phyloP scores from a whole-genome alignment of 2,888 invertebrate species.

The Drosophila cognata region DNA sequence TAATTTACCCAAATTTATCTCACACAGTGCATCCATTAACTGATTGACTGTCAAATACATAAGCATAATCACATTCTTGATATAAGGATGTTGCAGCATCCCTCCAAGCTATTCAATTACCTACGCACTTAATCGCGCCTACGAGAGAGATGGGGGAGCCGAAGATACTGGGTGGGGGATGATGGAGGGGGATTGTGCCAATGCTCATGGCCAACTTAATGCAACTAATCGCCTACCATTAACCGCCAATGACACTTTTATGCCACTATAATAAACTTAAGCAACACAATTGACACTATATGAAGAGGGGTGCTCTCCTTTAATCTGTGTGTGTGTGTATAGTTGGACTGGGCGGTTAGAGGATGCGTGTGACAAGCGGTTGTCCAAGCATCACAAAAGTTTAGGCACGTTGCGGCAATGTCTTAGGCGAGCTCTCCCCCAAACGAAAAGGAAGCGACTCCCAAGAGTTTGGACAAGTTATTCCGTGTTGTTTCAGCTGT shows the following conservation, averaged over 20 bases:
- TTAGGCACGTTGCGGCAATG: slow-evolving; percentile 73
- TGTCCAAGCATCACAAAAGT: slow-evolving; percentile 62
- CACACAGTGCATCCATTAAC: slow-evolving; percentile 3
- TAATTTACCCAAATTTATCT: background rate
- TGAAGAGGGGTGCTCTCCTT: background rate
- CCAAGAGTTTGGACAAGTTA: slow-evolving; percentile 56
- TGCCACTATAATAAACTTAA: slow-evolving; percentile 81
- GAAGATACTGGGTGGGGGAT: background rate
- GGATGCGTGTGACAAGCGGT: slow-evolving; percentile 57
- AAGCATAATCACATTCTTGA: slow-evolving; percentile 13
- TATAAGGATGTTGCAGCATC: slow-evolving; percentile 12
- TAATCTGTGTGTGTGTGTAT: background rate
- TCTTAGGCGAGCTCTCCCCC: slow-evolving; percentile 40
- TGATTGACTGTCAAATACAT: slow-evolving; percentile 29
- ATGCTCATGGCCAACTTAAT: slow-evolving; percentile 54
- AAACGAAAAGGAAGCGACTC: slow-evolving; percentile 26
- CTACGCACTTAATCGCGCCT: slow-evolving; percentile 32
- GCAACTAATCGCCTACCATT: slow-evolving; percentile 75
- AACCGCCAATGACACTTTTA: slow-evolving; percentile 80
- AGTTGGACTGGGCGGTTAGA: slow-evolving; percentile 10
- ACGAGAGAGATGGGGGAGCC: background rate
- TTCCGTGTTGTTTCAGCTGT: slow-evolving; percentile 38
- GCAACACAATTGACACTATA: slow-evolving; percentile 49
- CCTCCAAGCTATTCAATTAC: slow-evolving; percentile 49
- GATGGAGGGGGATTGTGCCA: background rate